These are phyloP conservation scores for Eulemur coronatus DNA, from an alignment of 2,797 vertebrate genomes.

Conservation along the genomic window DNA sequence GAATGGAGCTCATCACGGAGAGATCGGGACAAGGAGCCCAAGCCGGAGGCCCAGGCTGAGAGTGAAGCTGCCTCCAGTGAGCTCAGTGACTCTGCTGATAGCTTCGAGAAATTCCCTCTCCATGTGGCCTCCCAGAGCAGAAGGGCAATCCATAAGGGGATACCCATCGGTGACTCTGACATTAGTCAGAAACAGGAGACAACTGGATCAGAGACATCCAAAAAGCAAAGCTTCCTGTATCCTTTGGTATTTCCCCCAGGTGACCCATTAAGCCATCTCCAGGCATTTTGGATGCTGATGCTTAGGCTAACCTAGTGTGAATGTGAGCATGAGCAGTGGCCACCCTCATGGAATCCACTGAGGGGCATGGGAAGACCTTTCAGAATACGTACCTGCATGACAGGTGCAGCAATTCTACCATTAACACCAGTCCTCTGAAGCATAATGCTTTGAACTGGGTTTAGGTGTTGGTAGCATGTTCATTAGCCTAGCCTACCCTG, in stretches of 20 bases:
- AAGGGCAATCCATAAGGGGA: background rate
- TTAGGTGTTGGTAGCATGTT: background rate
- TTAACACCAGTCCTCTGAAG: background rate
- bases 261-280: background rate
- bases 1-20: background rate
- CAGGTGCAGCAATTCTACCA: background rate
- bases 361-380: background rate
- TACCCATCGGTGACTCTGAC: background rate
- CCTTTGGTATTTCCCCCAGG: slow-evolving; percentile 79
- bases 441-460: background rate
- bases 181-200: slow-evolving; percentile 31
- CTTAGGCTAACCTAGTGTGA: background rate
- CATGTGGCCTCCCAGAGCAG: slow-evolving; percentile 15
- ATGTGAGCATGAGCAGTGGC: background rate
- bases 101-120: slow-evolving; percentile 36
- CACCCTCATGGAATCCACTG: background rate
- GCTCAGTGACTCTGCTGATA: slow-evolving; percentile 66
- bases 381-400: background rate
- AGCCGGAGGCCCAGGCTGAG: background rate
- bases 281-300: background rate
- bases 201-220: slow-evolving; percentile 47
- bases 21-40: background rate
- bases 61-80: slow-evolving; percentile 53
- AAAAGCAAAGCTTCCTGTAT: slow-evolving; percentile 78
- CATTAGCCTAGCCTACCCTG: background rate